A percentile compares a stretch with the other conserved stretches of the same genome.
These are phyloP conservation scores for Carassius gibelio DNA, from an alignment of 2,113 vertebrate genomes.

Conservation along the genomic window DNA sequence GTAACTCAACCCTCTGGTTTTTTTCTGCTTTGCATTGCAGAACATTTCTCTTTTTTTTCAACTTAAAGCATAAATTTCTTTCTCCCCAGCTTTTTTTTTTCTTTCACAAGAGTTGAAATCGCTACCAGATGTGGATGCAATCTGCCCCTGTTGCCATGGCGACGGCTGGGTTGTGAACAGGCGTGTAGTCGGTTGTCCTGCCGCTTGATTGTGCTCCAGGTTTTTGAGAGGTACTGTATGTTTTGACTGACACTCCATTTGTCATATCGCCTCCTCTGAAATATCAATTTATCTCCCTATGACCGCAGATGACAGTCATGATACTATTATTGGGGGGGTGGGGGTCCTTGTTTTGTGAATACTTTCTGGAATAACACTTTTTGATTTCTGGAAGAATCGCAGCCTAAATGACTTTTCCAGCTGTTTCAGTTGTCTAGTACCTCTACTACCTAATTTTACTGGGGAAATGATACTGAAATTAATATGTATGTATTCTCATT, in stretches of 20 bases:
- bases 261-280: conserved; percentile 61
- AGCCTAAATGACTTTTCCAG: conserved; percentile 1
- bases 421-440: not conserved
- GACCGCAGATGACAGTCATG: conserved; percentile 39
- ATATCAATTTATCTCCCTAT: conserved; percentile 54
- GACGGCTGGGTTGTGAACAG: conserved; percentile 73
- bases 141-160: conserved; percentile 78
- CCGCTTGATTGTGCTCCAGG: not conserved
- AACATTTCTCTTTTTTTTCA: conserved; percentile 84
- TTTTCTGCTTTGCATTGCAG: conserved; percentile 88
- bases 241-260: conserved; percentile 63
- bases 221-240: conserved; percentile 60
- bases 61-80: conserved; percentile 84
- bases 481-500: not conserved
- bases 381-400: not conserved
- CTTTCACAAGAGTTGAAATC: conserved; percentile 79
- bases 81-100: conserved; percentile 62
- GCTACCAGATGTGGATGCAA: conserved; percentile 92
- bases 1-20: conserved; percentile 73
- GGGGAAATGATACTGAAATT: not conserved
- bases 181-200: conserved; percentile 66
- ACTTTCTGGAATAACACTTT: conserved; percentile 9
- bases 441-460: not conserved
- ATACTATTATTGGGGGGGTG: no score
- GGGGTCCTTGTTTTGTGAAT: conserved; percentile 11